Evolutionary conservation across 1,140 invertebrate species (phyloP).

Genomic region (Zaprionus ghesquierei): DNA sequence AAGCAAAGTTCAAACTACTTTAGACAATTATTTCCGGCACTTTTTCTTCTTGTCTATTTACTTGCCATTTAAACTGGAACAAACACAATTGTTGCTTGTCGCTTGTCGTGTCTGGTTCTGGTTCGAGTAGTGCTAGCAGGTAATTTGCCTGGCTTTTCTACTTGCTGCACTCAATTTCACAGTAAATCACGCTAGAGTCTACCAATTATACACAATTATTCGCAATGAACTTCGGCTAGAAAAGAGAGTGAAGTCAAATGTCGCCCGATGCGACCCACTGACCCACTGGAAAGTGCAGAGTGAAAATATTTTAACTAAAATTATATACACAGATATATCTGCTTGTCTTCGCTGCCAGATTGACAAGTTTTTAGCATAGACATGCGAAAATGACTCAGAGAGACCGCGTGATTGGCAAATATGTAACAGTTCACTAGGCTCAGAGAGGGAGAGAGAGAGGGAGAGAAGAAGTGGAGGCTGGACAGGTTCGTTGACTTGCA

Average conservation of each 20-base stretch:
- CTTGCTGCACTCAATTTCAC: conserved; percentile 61
- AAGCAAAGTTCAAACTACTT: conserved; percentile 75
- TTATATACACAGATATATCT: background rate
- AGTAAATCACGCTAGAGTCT: conserved; percentile 67
- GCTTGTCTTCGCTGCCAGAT: background rate
- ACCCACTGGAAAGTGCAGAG: conserved; percentile 61
- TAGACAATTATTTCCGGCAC: conserved; percentile 76
- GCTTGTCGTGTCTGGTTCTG: conserved; percentile 33
- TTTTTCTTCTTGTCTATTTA: conserved; percentile 52
- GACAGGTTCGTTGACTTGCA: conserved; percentile 57
- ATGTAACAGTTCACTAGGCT: conserved; percentile 42
- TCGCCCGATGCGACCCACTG: conserved; percentile 49
- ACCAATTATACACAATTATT: conserved; percentile 74
- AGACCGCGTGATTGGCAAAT: conserved; percentile 12
- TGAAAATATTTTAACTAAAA: conserved; percentile 42
- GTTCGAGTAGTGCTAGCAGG: background rate
- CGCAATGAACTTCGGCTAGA: conserved; percentile 50
- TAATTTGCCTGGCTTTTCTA: conserved; percentile 50
- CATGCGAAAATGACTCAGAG: conserved; percentile 52
- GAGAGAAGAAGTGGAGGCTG: background rate
- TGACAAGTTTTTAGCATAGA: conserved; percentile 56
- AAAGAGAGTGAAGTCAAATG: conserved; percentile 42
- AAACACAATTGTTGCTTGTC: conserved; percentile 41
- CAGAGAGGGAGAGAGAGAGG: conserved; percentile 6
- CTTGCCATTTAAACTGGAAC: conserved; percentile 54